Base-by-base conservation (phyloP, 2,888 invertebrate genomes). In the Cylindroiulus punctatus region DNA sequence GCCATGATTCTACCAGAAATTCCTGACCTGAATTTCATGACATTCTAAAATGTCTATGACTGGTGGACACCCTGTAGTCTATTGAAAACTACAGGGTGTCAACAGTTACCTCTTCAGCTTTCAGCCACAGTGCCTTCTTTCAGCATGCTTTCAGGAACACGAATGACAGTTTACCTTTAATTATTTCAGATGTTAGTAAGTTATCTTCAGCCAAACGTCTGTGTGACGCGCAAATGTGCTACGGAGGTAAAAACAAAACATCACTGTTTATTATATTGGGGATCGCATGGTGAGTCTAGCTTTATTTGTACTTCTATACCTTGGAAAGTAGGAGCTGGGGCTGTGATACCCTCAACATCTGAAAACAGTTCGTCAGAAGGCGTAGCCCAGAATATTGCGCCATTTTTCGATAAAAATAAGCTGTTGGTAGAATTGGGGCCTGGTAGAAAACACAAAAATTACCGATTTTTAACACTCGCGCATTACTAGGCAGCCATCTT, bases 191-290 rank as follows among this genome's bases (percentile, higher is more conserved):
- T 22, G 57, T 57, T 8, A 57, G 7, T 19, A 57, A 57, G 2
- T 19, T 8, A 57, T 57, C 57, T n/a, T 57, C 22, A 14, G 57
- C 22, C 57, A 57, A 57, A 57, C 57, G 57, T 57, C 57, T 57
- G 57, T 57, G 57, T n/a, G n/a, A n/a, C 57, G n/a, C 57, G 57
- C 57, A 57, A 19, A 57, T n/a, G 8, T 57, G 57, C 57, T 57
- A 57, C n/a, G n/a, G n/a, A n/a, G n/a, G 0, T n/a, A n/a, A 57
- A 57, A 57, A 57, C 57, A 1, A n/a, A 57, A 57, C n/a, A n/a
- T 19, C n/a, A 57, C 5, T 57, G 57, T 57, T 47, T 14, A 57
- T 57, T 57, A n/a, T n/a, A n/a, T n/a, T n/a, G n/a, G n/a, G n/a
- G n/a, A n/a, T n/a, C n/a, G n/a, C n/a, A n/a, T n/a, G n/a, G n/a